Evolutionary conservation across 30 jellyfish, hydroid and myxozoan species (phyloP), one percentile per base, ranked within the genome.

Genomic region (Aurelia aurita complex sp. Pacific): DNA sequence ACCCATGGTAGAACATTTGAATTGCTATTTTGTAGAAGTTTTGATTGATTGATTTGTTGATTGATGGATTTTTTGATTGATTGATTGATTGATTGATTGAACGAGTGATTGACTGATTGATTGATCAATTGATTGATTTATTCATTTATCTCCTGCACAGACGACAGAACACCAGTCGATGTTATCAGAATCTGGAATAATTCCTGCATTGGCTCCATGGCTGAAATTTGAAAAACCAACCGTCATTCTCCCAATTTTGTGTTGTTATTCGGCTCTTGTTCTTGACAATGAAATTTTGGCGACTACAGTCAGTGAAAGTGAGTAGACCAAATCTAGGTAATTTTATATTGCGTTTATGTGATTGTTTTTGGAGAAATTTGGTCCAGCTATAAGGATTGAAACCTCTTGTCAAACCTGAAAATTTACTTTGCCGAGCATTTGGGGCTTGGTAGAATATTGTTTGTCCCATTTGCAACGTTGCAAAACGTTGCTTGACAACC

Each of bases 131-230:
- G 14, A 0, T 46, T 46, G 54, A 43, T 43, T 9, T 6, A 46
- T 46, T 46, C 2, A 6, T 46, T 46, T 2, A 46, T 9, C 6
- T 46, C 14, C 54, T 53, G 63, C 64, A 10, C 77, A 93, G 99
- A 94, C 94, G 12, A 74, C 90, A 23, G 86, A 80, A 33, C 97
- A 89, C 11, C 99, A 94, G 64, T 50, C 94, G 11, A 88, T 80
- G 89, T 77, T 94, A 55, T 94, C 81, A 36, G 97, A 94, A 50
- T 96, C 97, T n/a, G 92, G 87, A 29, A 83, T 94, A 15, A 85
- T 94, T 13, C 94, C 96, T 18, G 97, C 97, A 9, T 70, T 94
- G 89, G 88, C 96, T 1, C 88, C 88, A 1, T 94, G 99, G 99
- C 77, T 94, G 54, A 75, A 67, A 16, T 78, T 72, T 34, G 87